phyloP scores from a whole-genome alignment of 2,113 vertebrate species.

The Chaetura pelagica region DNA sequence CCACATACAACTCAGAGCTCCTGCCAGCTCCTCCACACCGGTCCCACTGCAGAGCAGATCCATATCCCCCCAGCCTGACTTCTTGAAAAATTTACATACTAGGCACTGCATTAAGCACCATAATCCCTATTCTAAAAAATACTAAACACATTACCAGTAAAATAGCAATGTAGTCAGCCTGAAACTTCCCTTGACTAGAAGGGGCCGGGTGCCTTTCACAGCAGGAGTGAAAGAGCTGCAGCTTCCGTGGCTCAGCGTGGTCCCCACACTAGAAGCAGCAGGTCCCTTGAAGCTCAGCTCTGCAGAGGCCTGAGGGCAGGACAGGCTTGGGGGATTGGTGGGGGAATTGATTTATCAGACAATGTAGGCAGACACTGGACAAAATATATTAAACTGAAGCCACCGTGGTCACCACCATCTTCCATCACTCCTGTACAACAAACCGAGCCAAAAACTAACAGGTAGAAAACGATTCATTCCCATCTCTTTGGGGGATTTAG shows the following conservation, averaged over 20 bases:
- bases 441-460: neutral
- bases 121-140: neutral
- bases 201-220: neutral
- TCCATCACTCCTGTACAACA: neutral
- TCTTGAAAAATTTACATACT: neutral
- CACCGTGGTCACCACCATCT: neutral
- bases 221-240: neutral
- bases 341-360: too few species aligned
- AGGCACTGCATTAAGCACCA: neutral
- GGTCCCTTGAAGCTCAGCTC: neutral
- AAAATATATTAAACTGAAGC: neutral
- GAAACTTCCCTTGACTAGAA: neutral
- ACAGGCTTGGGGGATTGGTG: accelerated
- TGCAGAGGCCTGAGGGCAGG: neutral
- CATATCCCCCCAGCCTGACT: neutral
- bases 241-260: neutral
- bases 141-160: neutral
- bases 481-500: neutral
- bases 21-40: neutral
- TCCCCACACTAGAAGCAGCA: neutral
- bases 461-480: accelerated
- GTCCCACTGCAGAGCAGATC: neutral
- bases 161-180: accelerated
- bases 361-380: neutral
- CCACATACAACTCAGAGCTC: neutral